These are phyloP conservation scores for Cydia fagiglandana DNA, from an alignment of 1,140 invertebrate species.

Conservation along the genomic window DNA sequence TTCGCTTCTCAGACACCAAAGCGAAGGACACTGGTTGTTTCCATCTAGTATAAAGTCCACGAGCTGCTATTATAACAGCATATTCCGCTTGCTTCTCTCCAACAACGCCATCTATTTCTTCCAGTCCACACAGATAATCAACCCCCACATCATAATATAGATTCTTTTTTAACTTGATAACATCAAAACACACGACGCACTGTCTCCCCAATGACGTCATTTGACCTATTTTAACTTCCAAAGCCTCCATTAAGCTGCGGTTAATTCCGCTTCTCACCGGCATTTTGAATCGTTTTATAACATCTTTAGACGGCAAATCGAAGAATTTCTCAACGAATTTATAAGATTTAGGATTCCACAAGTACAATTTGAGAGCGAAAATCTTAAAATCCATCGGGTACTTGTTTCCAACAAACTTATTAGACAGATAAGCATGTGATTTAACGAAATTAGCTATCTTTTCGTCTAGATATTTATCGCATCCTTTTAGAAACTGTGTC, in stretches of 20 bases:
- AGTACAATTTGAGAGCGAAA: not conserved
- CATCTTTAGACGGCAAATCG: not conserved
- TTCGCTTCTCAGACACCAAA: not conserved
- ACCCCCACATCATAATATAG: not conserved
- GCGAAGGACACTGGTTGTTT: slow-evolving; percentile 8
- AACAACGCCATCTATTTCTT: slow-evolving; percentile 9
- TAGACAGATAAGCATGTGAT: not conserved
- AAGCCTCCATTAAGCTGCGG: not conserved
- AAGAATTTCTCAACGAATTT: not conserved
- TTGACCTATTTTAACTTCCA: slow-evolving; percentile 2
- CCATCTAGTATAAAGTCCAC: not conserved
- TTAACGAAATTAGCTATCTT: not conserved
- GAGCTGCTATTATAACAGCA: not conserved
- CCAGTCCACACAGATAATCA: slow-evolving; percentile 4
- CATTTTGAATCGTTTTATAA: not conserved
- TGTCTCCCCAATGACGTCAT: not conserved
- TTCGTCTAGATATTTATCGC: not conserved
- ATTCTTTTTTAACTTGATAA: not conserved
- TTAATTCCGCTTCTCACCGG: not conserved
- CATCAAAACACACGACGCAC: slow-evolving; percentile 7
- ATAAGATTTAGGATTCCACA: not conserved
- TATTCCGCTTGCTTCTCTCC: not conserved
- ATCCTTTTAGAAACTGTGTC: not conserved
- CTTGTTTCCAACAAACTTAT: not conserved
- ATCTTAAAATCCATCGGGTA: not conserved